Evolutionary conservation across 2,888 invertebrate genomes (phyloP).

Genomic region (Tetropium fuscum): DNA sequence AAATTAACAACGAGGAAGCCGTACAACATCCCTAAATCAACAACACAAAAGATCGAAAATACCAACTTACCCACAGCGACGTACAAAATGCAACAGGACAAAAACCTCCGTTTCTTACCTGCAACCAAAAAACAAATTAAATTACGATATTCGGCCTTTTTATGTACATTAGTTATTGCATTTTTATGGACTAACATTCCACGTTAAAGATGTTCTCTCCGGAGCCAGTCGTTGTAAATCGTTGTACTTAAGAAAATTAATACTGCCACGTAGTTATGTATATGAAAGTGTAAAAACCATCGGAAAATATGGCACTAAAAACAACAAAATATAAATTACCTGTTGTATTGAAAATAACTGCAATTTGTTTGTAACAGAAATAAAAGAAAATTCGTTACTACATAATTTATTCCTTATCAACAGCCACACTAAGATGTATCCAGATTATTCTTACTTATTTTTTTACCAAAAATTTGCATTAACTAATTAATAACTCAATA

Average conservation of each 20-base stretch:
- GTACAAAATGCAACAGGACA: constrained; percentile 12
- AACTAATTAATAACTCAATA: background rate
- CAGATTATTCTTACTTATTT: background rate
- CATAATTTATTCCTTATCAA: no score
- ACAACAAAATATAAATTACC: constrained; percentile 36
- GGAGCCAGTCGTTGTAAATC: constrained; percentile 52
- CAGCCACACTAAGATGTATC: background rate
- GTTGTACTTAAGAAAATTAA: constrained; percentile 55
- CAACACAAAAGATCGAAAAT: constrained; percentile 33
- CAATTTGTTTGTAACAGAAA: constrained; percentile 9
- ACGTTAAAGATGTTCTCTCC: constrained; percentile 45
- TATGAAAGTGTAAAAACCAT: constrained; percentile 42
- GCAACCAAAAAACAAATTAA: constrained; percentile 33
- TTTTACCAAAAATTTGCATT: background rate
- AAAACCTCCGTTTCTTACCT: constrained; percentile 29
- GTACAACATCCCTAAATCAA: constrained; percentile 30
- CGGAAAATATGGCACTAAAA: constrained; percentile 42
- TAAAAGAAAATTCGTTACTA: background rate
- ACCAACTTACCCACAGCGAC: constrained; percentile 34
- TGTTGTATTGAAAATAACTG: constrained; percentile 16
- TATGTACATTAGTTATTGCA: constrained; percentile 56
- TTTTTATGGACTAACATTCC: constrained; percentile 59
- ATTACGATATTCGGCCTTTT: constrained; percentile 25
- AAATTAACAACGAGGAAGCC: constrained; percentile 40
- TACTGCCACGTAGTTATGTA: constrained; percentile 43